Base-by-base conservation (phyloP, 2,888 invertebrate genomes). In the Tolmerus cingulatus region DNA sequence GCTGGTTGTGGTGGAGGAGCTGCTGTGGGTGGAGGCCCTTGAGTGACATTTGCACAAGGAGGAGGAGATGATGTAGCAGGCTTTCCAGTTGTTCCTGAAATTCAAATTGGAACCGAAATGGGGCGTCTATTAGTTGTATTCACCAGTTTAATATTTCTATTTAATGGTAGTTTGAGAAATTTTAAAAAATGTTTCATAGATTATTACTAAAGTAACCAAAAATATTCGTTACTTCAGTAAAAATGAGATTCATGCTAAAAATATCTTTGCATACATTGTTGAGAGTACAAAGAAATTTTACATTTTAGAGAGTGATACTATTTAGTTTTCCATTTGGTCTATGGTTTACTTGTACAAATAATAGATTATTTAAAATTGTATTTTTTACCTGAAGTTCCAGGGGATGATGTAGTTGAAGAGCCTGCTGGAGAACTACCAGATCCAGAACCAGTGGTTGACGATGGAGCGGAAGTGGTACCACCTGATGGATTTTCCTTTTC, bases 1-100 rank as follows among this genome's bases (percentile, higher is more conserved):
- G 88, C 88, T 34, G 88, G 89, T 93, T 95, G 88, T 30, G 86
- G 55, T 66, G 78, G 57, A 0, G 55, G 27, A 19, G 79, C 14
- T 23, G 86, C 78, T 14, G 87, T 86, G 30, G 43, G 76, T 74
- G 76, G 46, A 12, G 81, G 23, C 5, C 79, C 8, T 23, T 23
- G 27, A 51, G 78, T 40, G 12, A 14, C 46, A 40, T 84, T 84
- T 5, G 19, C 19, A 5, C 84, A 84, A n/a, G 85, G 85, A 12
- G 85, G 85, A 14, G 74, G 46, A 74, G 66, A 2, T 19, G 43
- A 8, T 43, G 43, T n/a, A 2, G 78, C 23, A 3, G 78, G 37
- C 14, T 43, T 43, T 5, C 23, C 43, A 7, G 78, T 78, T 46
- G 78, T n/a, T 8, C 76, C 76, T 76, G 27, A 14, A 76, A 76